These are phyloP conservation scores for Parapsyche elsis DNA, from an alignment of 1,140 invertebrate genomes.

Conservation along the genomic window DNA sequence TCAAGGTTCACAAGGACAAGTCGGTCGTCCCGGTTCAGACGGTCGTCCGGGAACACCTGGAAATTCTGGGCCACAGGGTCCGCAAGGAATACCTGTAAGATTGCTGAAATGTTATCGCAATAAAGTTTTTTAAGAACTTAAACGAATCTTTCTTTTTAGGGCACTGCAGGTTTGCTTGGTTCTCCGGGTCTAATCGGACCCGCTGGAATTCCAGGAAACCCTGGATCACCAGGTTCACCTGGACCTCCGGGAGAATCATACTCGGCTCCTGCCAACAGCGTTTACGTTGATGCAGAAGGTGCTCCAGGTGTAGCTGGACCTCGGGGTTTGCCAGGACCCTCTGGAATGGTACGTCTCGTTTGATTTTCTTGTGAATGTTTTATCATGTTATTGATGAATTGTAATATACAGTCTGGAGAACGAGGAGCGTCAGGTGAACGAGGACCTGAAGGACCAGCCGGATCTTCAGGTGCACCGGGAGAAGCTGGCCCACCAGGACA, in stretches of 20 bases:
- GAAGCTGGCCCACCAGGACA: slow-evolving; percentile 51
- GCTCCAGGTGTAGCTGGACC: slow-evolving; percentile 52
- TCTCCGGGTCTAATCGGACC: slow-evolving; percentile 49
- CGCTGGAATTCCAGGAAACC: slow-evolving; percentile 33
- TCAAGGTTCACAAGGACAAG: slow-evolving; percentile 39
- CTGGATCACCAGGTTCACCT: slow-evolving; percentile 45
- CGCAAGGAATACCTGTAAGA: slow-evolving; percentile 46
- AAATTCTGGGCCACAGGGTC: slow-evolving; percentile 60
- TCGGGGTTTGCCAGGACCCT: slow-evolving; percentile 47
- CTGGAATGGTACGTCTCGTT: slow-evolving; percentile 47
- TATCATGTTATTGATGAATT: not conserved
- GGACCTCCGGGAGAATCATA: slow-evolving; percentile 58
- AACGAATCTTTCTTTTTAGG: not conserved
- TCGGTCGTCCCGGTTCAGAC: slow-evolving; percentile 30
- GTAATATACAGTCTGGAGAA: slow-evolving; percentile 47
- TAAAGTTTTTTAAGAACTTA: no score
- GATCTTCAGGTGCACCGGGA: slow-evolving; percentile 44
- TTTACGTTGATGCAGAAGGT: slow-evolving; percentile 41
- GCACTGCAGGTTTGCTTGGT: slow-evolving; percentile 41
- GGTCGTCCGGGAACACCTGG: slow-evolving; percentile 57
- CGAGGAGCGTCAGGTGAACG: slow-evolving; percentile 48
- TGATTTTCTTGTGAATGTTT: not conserved
- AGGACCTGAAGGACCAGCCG: slow-evolving; percentile 47
- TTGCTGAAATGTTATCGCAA: no score
- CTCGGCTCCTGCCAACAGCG: slow-evolving; percentile 46